Evolutionary conservation across 2,797 vertebrate species (phyloP).

Genomic region (Rhodeus uyekii): DNA sequence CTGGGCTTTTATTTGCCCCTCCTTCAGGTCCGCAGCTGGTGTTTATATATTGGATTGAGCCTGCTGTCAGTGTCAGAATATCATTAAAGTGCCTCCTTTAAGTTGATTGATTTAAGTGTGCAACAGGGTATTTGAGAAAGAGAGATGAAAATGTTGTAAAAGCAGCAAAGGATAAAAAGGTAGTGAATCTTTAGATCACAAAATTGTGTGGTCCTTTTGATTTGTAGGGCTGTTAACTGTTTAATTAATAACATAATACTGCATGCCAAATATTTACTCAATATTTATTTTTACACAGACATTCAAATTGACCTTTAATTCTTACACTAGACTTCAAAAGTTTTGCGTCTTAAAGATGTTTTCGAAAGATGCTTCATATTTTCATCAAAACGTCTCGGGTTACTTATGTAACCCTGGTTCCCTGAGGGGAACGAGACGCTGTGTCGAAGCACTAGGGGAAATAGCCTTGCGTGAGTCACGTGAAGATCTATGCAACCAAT

Average conservation of each 20-base stretch:
- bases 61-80: conserved; percentile 46
- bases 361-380: too few relatives aligned
- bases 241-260: background rate
- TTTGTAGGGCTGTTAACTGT: background rate
- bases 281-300: background rate
- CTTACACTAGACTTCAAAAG: background rate
- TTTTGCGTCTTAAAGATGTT: background rate
- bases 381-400: too few relatives aligned
- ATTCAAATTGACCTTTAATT: background rate
- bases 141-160: background rate
- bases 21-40: conserved; percentile 16
- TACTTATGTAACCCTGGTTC: too few relatives aligned
- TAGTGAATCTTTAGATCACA: too few relatives aligned
- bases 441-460: too few relatives aligned
- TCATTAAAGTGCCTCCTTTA: conserved; percentile 36
- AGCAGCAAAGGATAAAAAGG: background rate
- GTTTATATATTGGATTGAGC: conserved; percentile 47
- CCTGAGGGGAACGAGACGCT: too few relatives aligned
- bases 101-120: conserved; percentile 47
- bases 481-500: too few relatives aligned
- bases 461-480: too few relatives aligned
- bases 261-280: background rate
- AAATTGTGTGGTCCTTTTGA: background rate
- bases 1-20: conserved; percentile 33
- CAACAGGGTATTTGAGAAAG: background rate